Conservation (phyloP, 2,888 invertebrate genomes). For the Atethmia centrago region DNA sequence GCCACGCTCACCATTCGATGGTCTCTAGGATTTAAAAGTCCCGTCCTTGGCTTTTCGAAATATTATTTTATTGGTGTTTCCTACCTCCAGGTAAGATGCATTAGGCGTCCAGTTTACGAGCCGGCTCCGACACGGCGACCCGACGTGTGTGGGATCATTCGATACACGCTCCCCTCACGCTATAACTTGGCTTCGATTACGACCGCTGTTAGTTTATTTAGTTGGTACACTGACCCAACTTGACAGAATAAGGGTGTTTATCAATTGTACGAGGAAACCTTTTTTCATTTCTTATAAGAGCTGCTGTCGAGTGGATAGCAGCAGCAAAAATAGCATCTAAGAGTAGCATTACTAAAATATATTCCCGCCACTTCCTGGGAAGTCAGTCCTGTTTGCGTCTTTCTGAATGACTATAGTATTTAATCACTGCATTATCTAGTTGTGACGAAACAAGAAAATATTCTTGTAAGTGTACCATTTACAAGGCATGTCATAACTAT, state of each 20-base stretch:
- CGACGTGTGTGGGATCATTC: constrained; percentile 61
- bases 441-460: too few species aligned
- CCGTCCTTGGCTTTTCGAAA: not conserved
- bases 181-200: constrained; percentile 48
- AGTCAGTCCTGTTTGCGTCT: not conserved
- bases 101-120: constrained; percentile 77
- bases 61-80: constrained; percentile 40
- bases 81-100: constrained; percentile 66
- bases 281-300: not conserved
- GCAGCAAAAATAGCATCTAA: not conserved
- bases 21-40: not conserved
- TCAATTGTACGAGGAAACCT: constrained; percentile 4
- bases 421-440: not conserved
- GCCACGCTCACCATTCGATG: too few species aligned
- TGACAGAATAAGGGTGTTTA: constrained; percentile 26
- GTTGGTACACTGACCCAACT: constrained; percentile 26
- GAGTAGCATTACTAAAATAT: not conserved
- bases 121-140: constrained; percentile 60
- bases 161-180: constrained; percentile 45
- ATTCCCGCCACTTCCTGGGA: not conserved
- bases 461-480: not conserved
- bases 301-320: not conserved
- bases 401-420: not conserved
- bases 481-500: not conserved
- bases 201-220: constrained; percentile 35